Conservation (phyloP, 1,140 invertebrate species). For the Paralvinella palmiformis region DNA sequence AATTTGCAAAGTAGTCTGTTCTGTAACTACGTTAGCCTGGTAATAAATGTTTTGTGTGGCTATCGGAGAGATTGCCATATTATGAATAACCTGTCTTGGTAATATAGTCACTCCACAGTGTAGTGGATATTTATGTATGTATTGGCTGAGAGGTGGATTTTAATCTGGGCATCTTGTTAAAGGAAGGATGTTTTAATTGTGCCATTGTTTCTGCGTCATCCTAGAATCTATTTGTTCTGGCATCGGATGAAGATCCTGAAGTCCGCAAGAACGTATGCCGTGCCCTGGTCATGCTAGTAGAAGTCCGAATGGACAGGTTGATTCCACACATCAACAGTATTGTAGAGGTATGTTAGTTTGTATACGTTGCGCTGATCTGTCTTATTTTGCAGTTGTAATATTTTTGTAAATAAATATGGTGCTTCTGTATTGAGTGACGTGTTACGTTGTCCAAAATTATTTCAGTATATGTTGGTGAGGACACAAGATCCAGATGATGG, state of each 20-base stretch:
- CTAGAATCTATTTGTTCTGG: conserved; percentile 60
- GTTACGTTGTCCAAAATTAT: conserved; percentile 7
- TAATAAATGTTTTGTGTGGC: too few relatives aligned
- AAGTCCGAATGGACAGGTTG: conserved; percentile 90
- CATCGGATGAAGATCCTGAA: conserved; percentile 68
- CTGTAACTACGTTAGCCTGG: too few relatives aligned
- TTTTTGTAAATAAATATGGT: neutral
- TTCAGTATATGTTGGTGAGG: conserved; percentile 87
- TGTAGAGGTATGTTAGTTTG: conserved; percentile 68
- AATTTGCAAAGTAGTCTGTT: too few relatives aligned
- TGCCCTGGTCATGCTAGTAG: conserved; percentile 91
- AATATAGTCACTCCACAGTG: too few relatives aligned
- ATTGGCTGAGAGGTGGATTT: too few relatives aligned
- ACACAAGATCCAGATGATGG: conserved; percentile 88
- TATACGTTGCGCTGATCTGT: neutral
- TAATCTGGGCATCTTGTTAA: too few relatives aligned
- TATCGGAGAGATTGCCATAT: too few relatives aligned
- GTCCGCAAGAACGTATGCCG: conserved; percentile 72
- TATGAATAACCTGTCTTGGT: too few relatives aligned
- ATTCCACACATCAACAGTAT: conserved; percentile 93
- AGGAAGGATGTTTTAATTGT: too few relatives aligned
- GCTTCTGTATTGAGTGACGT: neutral
- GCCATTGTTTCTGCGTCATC: conserved; percentile 35
- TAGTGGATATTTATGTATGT: too few relatives aligned
- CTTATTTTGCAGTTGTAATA: neutral